Base-by-base conservation (phyloP, 2,113 vertebrate genomes). In the human (Homo sapiens) region DNA sequence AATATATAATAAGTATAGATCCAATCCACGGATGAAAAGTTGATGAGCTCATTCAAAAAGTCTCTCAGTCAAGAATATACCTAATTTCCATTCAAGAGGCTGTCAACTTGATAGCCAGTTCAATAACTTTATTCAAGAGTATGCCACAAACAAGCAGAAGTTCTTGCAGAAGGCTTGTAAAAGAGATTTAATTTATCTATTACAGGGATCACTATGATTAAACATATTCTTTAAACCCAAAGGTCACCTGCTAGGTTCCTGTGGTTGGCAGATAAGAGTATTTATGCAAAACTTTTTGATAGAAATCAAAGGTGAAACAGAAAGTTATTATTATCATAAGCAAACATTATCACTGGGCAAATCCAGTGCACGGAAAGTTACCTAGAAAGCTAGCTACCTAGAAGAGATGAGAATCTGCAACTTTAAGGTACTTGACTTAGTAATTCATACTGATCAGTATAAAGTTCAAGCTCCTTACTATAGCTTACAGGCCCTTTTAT, bases 81-180 rank as follows among this genome's bases (percentile, higher is more conserved):
- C 9, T 45, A 11, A 23, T 83, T 68, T 91, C 86, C 61, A 93
- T 79, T 92, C 50, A 64, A 86, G 48, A 89, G 61, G 30, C 43
- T 83, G 86, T 40, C 95, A 93, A 50, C 45, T 16, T 87, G n/a
- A 70, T 20, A 83, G 20, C 35, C 25, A 66, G 20, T 14, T 87
- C n/a, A 90, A 92, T 18, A 48, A 93, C 38, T 35, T 78, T 76
- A 72, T 52, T 84, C 50, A 96, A 75, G 12, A 17, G 10, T 76
- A 40, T 35, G 61, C 72, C 66, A 93, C n/a, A 95, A 94, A 93
- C n/a, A 96, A 90, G 72, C n/a, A 48, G 8, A 79, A 73, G n/a
- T 83, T 94, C 93, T 70, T 83, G 27, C 32, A 90, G n/a, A 92
- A 40, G 16, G 75, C 23, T 64, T 92, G 12, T 68, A 95, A 79